A percentile compares a stretch with the other conserved stretches of the same genome.
phyloP scores from a whole-genome alignment of 2,888 invertebrate species.

The Chrysolina americana region DNA sequence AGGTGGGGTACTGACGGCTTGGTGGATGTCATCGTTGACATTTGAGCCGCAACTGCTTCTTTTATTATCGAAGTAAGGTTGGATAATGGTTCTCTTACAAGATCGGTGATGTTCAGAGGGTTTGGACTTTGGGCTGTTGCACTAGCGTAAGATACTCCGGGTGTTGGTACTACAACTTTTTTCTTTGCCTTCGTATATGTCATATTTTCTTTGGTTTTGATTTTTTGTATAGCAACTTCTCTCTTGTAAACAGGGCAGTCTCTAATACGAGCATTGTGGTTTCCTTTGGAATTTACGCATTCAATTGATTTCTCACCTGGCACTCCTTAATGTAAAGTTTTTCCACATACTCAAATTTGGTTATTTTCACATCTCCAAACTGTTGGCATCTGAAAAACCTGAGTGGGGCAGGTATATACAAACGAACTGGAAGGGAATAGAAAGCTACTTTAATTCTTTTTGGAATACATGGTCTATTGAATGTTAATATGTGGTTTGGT shows the following conservation, averaged over 20 bases:
- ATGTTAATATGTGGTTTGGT: constrained; percentile 24
- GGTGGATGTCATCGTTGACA: background rate
- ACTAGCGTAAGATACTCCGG: background rate
- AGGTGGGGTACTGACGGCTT: background rate
- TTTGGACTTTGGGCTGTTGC: background rate
- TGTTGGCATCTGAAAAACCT: constrained; percentile 43
- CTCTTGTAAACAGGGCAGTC: constrained; percentile 24
- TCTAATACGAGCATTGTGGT: constrained; percentile 12
- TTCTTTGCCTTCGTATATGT: background rate
- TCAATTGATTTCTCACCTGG: constrained; percentile 13
- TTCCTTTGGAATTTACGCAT: constrained; percentile 34
- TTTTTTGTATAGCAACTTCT: constrained; percentile 35
- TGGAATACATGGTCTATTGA: background rate
- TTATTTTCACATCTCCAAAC: constrained; percentile 35
- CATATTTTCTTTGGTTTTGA: constrained; percentile 21
- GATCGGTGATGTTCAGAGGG: background rate
- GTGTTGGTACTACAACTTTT: background rate
- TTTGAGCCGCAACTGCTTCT: background rate
- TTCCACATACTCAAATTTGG: constrained; percentile 40
- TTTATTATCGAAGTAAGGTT: too few species aligned
- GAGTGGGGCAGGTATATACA: constrained; percentile 25
- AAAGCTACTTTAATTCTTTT: constrained; percentile 17
- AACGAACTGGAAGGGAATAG: background rate
- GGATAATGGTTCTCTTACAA: background rate
- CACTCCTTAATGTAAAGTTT: constrained; percentile 26